Evolutionary conservation across 2,113 vertebrate species (phyloP).

Genomic region (Chaenocephalus aceratus): DNA sequence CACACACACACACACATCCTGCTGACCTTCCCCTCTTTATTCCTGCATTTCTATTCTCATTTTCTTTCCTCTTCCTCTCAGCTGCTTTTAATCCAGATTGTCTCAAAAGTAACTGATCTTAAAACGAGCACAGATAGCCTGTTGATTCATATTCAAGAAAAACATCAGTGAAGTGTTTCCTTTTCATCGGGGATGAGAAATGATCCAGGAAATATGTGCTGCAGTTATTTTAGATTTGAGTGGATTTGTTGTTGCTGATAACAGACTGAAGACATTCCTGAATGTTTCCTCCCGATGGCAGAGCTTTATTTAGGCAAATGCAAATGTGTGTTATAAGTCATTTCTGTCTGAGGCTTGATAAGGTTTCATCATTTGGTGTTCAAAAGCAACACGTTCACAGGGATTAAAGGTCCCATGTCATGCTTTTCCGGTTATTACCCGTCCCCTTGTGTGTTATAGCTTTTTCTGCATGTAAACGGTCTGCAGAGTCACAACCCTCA

Average conservation of each 20-base stretch:
- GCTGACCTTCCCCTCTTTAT: constrained; percentile 47
- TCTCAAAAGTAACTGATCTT: neutral
- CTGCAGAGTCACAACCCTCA: too few relatives aligned
- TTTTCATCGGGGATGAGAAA: constrained; percentile 16
- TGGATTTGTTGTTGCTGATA: neutral
- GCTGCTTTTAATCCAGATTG: neutral
- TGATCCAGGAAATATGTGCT: neutral
- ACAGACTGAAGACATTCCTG: constrained; percentile 7
- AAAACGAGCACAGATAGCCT: too few relatives aligned
- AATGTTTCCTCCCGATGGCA: constrained; percentile 11
- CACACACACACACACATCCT: constrained; percentile 36
- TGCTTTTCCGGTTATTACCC: too few relatives aligned
- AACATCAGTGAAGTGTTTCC: neutral
- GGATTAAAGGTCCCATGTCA: neutral
- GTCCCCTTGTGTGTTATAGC: too few relatives aligned
- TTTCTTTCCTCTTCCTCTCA: neutral
- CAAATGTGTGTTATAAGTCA: constrained; percentile 14
- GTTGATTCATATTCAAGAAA: neutral
- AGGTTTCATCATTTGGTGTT: constrained; percentile 6
- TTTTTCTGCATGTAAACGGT: too few relatives aligned
- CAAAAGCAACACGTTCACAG: neutral
- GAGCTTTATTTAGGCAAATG: constrained; percentile 5
- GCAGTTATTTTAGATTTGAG: neutral
- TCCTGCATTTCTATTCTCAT: neutral
- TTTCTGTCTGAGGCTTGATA: neutral